Evolutionary conservation across 2,797 vertebrate genomes (phyloP).

Genomic region (Silurus aristotelis): DNA sequence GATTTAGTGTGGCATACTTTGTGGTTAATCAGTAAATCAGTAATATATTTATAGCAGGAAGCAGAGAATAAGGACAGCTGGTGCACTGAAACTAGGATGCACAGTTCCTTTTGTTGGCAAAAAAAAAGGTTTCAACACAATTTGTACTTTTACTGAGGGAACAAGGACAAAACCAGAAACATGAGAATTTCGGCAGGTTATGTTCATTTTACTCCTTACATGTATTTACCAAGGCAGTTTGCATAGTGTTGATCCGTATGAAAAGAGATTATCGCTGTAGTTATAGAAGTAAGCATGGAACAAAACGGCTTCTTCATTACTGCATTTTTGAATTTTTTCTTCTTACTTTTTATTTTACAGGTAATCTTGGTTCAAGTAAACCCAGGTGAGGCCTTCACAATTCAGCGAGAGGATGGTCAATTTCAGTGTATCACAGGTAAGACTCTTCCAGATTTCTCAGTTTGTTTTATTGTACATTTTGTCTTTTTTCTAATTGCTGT

Average conservation of each 20-base stretch:
- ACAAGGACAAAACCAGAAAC: not conserved
- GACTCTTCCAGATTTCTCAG: conserved; percentile 31
- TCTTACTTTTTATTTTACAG: conserved; percentile 68
- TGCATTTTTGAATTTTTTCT: not conserved
- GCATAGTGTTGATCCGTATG: not conserved
- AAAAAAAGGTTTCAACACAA: not conserved
- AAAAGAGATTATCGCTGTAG: not conserved
- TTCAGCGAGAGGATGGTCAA: conserved; percentile 98
- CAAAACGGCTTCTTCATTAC: not conserved
- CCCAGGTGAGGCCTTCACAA: conserved; percentile 98
- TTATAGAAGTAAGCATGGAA: not conserved
- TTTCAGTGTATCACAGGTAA: conserved; percentile 99
- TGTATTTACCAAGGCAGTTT: not conserved
- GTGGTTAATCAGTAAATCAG: conserved; percentile 3
- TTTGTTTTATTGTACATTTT: not conserved
- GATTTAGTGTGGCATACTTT: not conserved
- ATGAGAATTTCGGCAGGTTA: not conserved
- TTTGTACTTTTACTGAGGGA: not conserved
- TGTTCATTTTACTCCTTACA: too few species aligned
- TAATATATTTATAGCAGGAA: conserved; percentile 27
- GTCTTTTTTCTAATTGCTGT: too few species aligned
- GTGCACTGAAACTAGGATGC: conserved; percentile 15
- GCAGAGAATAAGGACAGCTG: conserved; percentile 4
- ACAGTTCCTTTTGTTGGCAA: not conserved
- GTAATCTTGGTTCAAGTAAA: conserved; percentile 99